phyloP scores from a whole-genome alignment of 2,113 vertebrate genomes.

The Pelodiscus sinensis region DNA sequence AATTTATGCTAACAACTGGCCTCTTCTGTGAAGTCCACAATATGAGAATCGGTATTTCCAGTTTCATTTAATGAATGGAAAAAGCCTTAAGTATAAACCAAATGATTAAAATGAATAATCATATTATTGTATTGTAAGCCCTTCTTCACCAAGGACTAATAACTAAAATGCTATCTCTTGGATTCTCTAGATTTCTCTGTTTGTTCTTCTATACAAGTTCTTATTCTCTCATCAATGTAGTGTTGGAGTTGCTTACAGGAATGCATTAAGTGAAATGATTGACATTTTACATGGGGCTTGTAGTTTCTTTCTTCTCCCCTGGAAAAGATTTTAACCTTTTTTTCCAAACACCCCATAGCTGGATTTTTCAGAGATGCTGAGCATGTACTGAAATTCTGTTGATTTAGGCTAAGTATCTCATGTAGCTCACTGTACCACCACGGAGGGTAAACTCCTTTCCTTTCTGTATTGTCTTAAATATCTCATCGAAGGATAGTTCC shows the following conservation, averaged over 20 bases:
- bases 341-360: constrained; percentile 24
- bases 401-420: background rate
- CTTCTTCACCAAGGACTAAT: background rate
- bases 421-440: background rate
- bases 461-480: background rate
- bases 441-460: fast-evolving
- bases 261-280: background rate
- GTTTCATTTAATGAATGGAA: constrained; percentile 24
- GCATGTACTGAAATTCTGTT: background rate
- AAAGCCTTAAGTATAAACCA: background rate
- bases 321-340: background rate
- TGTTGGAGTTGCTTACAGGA: background rate
- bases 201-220: background rate
- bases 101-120: background rate
- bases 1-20: constrained; percentile 38
- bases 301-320: background rate
- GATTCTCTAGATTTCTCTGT: background rate
- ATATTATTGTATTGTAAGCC: background rate
- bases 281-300: background rate
- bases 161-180: background rate
- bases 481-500: background rate
- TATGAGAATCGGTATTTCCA: constrained; percentile 58
- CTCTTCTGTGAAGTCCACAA: constrained; percentile 28
- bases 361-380: constrained; percentile 26
- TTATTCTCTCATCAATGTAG: background rate